A percentile compares a stretch with the other conserved stretches of the same genome.
phyloP scores from a whole-genome alignment of 2,113 vertebrate species.

The Urocynchramus pylzowi region DNA sequence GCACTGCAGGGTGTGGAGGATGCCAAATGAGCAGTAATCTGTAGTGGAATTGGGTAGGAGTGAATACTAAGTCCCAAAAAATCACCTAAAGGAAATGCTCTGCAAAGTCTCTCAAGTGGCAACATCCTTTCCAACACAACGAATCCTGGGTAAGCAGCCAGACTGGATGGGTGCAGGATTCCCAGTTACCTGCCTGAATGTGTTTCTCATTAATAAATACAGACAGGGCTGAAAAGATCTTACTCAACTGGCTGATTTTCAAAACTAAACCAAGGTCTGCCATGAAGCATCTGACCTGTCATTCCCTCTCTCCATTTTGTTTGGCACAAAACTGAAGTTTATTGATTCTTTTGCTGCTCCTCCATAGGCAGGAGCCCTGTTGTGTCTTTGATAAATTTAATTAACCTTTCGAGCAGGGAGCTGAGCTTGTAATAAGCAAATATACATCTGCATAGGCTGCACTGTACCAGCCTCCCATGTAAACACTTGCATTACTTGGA shows the following conservation, averaged over 20 bases:
- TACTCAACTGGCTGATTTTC: background rate
- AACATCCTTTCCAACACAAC: background rate
- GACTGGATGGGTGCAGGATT: background rate
- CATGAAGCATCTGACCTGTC: background rate
- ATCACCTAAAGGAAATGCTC: background rate
- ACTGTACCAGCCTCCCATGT: background rate
- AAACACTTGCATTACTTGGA: background rate
- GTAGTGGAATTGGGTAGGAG: background rate
- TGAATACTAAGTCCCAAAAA: background rate
- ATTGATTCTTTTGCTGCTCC: constrained; percentile 10
- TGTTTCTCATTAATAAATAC: background rate
- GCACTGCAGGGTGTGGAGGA: background rate
- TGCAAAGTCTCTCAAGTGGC: background rate
- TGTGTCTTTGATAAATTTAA: constrained; percentile 15
- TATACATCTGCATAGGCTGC: background rate
- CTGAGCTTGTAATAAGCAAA: constrained; percentile 21
- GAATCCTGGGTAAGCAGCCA: background rate
- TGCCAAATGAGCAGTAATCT: background rate
- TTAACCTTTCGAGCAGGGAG: constrained; percentile 8
- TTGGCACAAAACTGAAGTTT: constrained; percentile 4
- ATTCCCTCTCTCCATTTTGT: background rate
- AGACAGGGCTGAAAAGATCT: background rate
- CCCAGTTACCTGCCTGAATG: background rate
- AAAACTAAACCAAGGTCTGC: background rate
- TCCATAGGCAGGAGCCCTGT: background rate